Base-by-base conservation (phyloP, 2,888 invertebrate genomes). In the Diplolepis rosae region DNA sequence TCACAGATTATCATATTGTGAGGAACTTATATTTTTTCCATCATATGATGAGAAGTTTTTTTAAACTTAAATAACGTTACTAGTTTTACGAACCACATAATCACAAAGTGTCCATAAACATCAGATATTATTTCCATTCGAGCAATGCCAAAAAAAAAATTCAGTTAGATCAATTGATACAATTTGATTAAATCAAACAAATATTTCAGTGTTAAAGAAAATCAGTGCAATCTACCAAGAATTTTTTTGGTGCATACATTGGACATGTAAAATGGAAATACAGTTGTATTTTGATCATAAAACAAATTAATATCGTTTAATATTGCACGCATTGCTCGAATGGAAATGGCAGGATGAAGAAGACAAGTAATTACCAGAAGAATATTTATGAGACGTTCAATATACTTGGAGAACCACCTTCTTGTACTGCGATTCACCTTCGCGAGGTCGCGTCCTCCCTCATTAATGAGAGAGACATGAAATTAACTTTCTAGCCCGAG, bases 401-500 rank as follows among this genome's bases (percentile, higher is more conserved):
- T 35, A 39, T 61, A 61, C 35, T n/a, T 56, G 56, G 22, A 61
- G 39, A 61, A 61, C 61, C 61, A 35, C 61, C 61, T 42, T 42
- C 39, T 61, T 13, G 24, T 39, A 13, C 35, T 27, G 39, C 22
- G 61, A 61, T 61, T 35, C 61, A 61, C 61, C 61, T 61, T 61
- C 61, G 61, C 61, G 61, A 61, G 61, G 61, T 61, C 61, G 61
- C 61, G 61, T 61, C 61, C 61, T 61, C 61, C 61, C 61, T 61
- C 61, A 39, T 61, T 61, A 24, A 61, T 15, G n/a, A 61, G 61
- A 61, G 61, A 61, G 61, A 61, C 61, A 68, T 69, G 65, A 75
- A 76, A 73, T 68, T 51, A 45, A 72, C 72, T 71, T 72, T 76
- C 69, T 68, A 61, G 39, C 61, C 39, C 24, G 39, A 7, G 35